phyloP scores from a whole-genome alignment of 2,888 invertebrate species.

The Campoplex capitator region DNA sequence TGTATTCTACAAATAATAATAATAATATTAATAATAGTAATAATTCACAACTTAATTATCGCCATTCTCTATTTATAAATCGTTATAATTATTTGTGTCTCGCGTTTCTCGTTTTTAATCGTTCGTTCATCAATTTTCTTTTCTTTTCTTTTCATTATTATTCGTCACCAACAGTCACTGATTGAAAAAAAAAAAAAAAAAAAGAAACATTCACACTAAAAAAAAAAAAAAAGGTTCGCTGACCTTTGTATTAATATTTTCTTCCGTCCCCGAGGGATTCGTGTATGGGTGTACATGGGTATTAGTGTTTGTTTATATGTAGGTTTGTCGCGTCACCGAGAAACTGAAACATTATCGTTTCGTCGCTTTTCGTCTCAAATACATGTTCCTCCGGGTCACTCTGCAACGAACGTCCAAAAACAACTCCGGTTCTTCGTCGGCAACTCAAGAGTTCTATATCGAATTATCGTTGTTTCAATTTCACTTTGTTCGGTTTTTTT shows the following conservation, averaged over 20 bases:
- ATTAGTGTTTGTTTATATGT: not conserved
- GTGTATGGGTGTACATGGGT: slow-evolving; percentile 37
- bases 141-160: slow-evolving; percentile 21
- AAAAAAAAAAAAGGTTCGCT: slow-evolving; percentile 73
- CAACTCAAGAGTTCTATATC: slow-evolving; percentile 54
- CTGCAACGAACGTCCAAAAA: slow-evolving; percentile 42
- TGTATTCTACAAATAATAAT: slow-evolving; percentile 77
- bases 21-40: slow-evolving; percentile 54
- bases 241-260: slow-evolving; percentile 54
- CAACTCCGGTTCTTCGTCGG: slow-evolving; percentile 30
- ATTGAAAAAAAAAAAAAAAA: slow-evolving; percentile 71
- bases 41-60: slow-evolving; percentile 79
- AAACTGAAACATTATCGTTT: slow-evolving; percentile 52
- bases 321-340: slow-evolving; percentile 46
- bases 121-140: slow-evolving; percentile 62
- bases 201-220: slow-evolving; percentile 75
- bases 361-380: slow-evolving; percentile 20
- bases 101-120: slow-evolving; percentile 64
- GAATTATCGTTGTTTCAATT: slow-evolving; percentile 52
- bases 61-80: slow-evolving; percentile 77
- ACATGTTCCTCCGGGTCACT: slow-evolving; percentile 18
- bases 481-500: slow-evolving; percentile 8
- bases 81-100: slow-evolving; percentile 76
- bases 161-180: slow-evolving; percentile 73
- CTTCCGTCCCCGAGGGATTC: slow-evolving; percentile 27